Percentiles rank a stretch among this genome's conserved stretches.
Evolutionary conservation across 37 sponge, comb jelly and placozoan genomes (phyloP).

Genomic region (Chondrosia reniformis): DNA sequence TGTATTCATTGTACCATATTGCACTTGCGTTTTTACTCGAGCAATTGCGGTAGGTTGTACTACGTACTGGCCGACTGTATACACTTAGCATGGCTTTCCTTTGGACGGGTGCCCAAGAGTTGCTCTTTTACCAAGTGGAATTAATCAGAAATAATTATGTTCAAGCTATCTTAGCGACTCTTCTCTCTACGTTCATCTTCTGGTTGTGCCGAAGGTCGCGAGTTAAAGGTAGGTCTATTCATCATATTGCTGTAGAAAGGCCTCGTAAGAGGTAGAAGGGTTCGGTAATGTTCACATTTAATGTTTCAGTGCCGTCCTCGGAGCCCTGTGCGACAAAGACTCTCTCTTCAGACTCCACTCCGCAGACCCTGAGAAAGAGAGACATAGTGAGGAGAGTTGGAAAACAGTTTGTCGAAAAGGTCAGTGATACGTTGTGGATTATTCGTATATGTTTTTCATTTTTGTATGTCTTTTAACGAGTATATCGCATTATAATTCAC

Average conservation of each 20-base stretch:
- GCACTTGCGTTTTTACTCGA: too few species aligned
- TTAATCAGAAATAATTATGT: not conserved
- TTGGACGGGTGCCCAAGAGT: too few species aligned
- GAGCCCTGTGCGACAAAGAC: too few species aligned
- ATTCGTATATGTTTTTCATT: too few species aligned
- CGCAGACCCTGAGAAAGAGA: slow-evolving; percentile 15
- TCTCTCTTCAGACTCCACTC: too few species aligned
- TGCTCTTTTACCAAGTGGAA: slow-evolving; percentile 2
- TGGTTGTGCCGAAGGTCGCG: not conserved
- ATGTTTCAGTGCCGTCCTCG: too few species aligned
- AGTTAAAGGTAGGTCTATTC: slow-evolving; percentile 11
- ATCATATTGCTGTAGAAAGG: not conserved
- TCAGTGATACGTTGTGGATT: not conserved
- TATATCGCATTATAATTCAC: too few species aligned
- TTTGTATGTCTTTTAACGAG: too few species aligned
- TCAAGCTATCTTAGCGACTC: not conserved
- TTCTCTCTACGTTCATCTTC: not conserved
- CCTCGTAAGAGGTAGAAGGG: not conserved
- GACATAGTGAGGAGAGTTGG: slow-evolving; percentile 7
- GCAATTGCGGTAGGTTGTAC: too few species aligned
- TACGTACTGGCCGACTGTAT: too few species aligned
- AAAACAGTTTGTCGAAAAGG: slow-evolving; percentile 3
- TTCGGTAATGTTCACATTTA: not conserved
- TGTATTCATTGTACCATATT: too few species aligned
- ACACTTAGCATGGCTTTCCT: too few species aligned